These are phyloP conservation scores for Argyrosomus regius DNA, from an alignment of 2,797 vertebrate species.

Conservation along the genomic window DNA sequence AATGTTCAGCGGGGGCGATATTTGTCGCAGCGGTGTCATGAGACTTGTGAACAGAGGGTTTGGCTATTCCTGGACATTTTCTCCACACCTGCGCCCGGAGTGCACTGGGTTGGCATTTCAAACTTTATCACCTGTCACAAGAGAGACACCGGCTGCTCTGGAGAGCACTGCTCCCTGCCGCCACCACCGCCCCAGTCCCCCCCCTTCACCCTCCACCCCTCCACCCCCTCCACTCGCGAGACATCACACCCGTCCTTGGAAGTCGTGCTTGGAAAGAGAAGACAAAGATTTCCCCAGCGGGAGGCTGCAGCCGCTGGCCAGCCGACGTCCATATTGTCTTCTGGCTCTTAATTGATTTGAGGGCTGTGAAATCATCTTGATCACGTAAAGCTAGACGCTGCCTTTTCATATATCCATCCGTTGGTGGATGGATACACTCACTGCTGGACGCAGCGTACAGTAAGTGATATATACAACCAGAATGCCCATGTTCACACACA, in stretches of 20 bases:
- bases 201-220: background rate
- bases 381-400: conserved; percentile 30
- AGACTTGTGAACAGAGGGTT: conserved; percentile 73
- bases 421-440: background rate
- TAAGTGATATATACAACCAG: background rate
- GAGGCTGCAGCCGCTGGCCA: conserved; percentile 47
- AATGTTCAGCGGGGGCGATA: conserved; percentile 29
- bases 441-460: background rate
- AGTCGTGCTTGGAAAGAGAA: conserved; percentile 50
- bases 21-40: conserved; percentile 54
- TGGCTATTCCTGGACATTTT: conserved; percentile 72
- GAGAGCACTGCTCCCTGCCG: conserved; percentile 39
- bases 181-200: background rate
- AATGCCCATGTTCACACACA: background rate
- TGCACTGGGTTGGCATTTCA: conserved; percentile 70
- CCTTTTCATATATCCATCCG: background rate
- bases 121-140: conserved; percentile 80
- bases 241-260: conserved; percentile 55
- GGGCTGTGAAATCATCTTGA: conserved; percentile 39
- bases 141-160: conserved; percentile 61
- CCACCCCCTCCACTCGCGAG: conserved; percentile 13
- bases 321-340: conserved; percentile 35
- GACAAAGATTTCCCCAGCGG: conserved; percentile 35
- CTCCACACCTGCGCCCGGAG: conserved; percentile 70
- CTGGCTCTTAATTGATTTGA: conserved; percentile 46